Base-by-base conservation (phyloP, 2,888 invertebrate genomes). In the Agonopterix alstromeriana region DNA sequence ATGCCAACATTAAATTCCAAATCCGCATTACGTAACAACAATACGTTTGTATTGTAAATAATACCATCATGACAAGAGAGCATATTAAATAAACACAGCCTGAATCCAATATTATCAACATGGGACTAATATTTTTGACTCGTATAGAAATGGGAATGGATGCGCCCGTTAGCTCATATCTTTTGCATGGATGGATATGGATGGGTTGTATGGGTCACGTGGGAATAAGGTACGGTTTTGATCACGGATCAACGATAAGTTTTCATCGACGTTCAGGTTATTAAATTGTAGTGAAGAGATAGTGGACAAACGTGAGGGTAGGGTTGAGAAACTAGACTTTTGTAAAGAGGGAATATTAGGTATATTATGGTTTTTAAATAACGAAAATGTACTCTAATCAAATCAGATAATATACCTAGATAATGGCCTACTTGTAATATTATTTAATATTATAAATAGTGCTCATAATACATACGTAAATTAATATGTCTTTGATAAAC, bases 161-260 rank as follows among this genome's bases (percentile, higher is more conserved):
- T 55, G 49, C 27, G 27, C 50, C 63, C 64, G 61, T 66, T 65
- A 50, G 47, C 60, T 67, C 61, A 66, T 76, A 71, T 65, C 62
- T 74, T 70, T 74, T 75, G 66, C 68, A 70, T 65, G 65, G 57
- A 65, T 56, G 53, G 56, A 50, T 56, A 70, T 65, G 65, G 57
- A 65, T 56, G 53, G 56, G 50, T 56, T 53, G 54, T 63, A 73
- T 67, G 61, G 57, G 57, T 56, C 62, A 53, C 60, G 49, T 56
- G 68, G 69, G 72, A 65, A 49, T 57, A 40, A 36, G 27, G 12
- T 42, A 47, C 42, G 27, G 14, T 42, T 47, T 36, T 40, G 42
- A 50, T 43, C 36, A 45, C 12, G 44, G 42, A 50, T 47, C 36
- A 12, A 27, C 36, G 42, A 50, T 42, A 45, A 47, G 36, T 50